phyloP scores from a whole-genome alignment of 2,888 invertebrate species.

The Nymphalis c-album region DNA sequence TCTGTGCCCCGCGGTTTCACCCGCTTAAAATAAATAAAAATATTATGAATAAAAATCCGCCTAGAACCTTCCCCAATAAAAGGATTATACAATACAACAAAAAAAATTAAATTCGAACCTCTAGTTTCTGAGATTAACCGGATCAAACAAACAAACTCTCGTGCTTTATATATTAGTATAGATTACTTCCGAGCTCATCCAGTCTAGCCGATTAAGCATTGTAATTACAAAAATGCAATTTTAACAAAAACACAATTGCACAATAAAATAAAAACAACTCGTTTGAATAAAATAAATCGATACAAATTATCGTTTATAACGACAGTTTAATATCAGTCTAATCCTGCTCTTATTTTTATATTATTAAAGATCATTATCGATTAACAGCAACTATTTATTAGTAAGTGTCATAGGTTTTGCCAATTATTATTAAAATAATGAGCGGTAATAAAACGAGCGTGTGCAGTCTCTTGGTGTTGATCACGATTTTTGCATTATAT shows the following conservation, averaged over 20 bases:
- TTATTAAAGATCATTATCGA: background rate
- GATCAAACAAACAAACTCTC: too few species aligned
- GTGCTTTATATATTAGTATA: too few species aligned
- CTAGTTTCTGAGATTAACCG: too few species aligned
- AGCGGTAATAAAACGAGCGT: constrained; percentile 51
- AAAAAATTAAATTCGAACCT: too few species aligned
- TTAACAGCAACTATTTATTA: background rate
- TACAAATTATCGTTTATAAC: background rate
- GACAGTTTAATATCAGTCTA: background rate
- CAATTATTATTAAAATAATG: constrained; percentile 56
- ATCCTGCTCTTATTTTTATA: background rate
- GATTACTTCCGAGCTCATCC: too few species aligned
- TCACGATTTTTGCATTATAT: constrained; percentile 61
- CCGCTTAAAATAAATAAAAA: too few species aligned
- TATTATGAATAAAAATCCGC: too few species aligned
- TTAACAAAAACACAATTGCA: background rate
- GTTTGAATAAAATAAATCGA: background rate
- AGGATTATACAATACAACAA: too few species aligned
- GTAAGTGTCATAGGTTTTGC: constrained; percentile 40
- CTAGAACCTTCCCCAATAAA: too few species aligned
- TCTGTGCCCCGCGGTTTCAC: too few species aligned
- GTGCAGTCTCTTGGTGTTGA: constrained; percentile 48
- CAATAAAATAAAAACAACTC: background rate
- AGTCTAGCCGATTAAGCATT: background rate
- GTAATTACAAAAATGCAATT: background rate